Evolutionary conservation across 2,888 invertebrate species (phyloP).

Genomic region (Apamea epomidion): DNA sequence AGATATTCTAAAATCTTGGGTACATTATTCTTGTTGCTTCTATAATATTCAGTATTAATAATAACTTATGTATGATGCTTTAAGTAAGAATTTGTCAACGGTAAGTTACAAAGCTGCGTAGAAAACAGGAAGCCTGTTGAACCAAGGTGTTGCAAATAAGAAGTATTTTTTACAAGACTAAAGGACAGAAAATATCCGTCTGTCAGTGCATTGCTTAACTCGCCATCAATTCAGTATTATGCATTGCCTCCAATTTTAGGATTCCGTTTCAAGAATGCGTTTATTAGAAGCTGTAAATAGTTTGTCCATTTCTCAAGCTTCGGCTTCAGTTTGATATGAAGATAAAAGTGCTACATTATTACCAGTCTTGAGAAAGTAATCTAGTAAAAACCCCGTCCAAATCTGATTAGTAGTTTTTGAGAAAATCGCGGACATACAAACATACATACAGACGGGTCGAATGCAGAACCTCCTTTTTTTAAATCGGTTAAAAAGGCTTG

Average conservation of each 20-base stretch:
- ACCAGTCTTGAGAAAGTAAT: background rate
- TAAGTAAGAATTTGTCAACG: background rate
- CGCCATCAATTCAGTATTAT: slow-evolving; percentile 13
- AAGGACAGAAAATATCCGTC: slow-evolving; percentile 17
- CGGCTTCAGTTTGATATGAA: too few species aligned
- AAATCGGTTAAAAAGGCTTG: background rate
- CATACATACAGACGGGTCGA: background rate
- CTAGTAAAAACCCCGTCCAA: background rate
- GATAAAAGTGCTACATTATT: background rate
- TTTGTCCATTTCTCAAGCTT: background rate
- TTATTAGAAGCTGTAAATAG: background rate
- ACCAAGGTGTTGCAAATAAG: slow-evolving; percentile 13
- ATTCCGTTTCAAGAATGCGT: slow-evolving; percentile 13
- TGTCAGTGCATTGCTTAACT: slow-evolving; percentile 20
- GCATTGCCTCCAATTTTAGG: slow-evolving; percentile 43
- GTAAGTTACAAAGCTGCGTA: background rate
- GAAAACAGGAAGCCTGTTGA: background rate
- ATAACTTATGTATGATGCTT: background rate
- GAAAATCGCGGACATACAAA: background rate
- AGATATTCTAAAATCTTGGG: too few species aligned
- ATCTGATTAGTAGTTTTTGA: background rate
- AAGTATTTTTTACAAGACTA: background rate
- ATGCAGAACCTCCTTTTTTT: background rate
- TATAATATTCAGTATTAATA: background rate
- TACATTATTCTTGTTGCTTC: too few species aligned